A percentile compares a stretch with the other conserved stretches of the same genome.
These are phyloP conservation scores for Drosophila rellima DNA, from an alignment of 2,888 invertebrate genomes.

Conservation along the genomic window DNA sequence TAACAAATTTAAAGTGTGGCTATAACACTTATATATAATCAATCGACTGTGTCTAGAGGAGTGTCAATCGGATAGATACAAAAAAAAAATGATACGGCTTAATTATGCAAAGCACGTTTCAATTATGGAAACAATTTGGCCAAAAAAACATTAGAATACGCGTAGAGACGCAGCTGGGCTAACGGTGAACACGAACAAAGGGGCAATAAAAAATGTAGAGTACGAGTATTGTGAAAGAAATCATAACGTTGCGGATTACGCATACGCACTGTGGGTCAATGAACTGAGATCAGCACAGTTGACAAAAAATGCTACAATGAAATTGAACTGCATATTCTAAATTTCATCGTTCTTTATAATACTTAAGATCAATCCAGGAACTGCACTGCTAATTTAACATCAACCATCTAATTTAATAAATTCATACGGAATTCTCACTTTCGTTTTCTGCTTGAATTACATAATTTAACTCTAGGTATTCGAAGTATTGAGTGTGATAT, in stretches of 20 bases:
- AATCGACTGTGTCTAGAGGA: neutral
- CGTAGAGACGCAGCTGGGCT: conserved; percentile 33
- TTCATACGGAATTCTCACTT: conserved; percentile 59
- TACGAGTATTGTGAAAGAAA: conserved; percentile 47
- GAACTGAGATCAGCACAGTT: conserved; percentile 22
- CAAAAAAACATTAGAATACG: conserved; percentile 39
- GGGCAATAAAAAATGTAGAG: conserved; percentile 67
- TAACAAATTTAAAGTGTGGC: neutral
- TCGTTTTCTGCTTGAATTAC: conserved; percentile 60
- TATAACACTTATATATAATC: conserved; percentile 4
- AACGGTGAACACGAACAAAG: conserved; percentile 69
- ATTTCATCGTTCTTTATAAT: neutral
- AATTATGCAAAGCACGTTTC: conserved; percentile 66
- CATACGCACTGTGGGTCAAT: conserved; percentile 68
- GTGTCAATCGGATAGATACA: conserved; percentile 4
- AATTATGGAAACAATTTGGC: conserved; percentile 74
- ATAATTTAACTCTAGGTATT: conserved; percentile 27
- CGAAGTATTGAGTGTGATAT: conserved; percentile 13
- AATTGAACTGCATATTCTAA: neutral
- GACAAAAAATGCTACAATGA: neutral
- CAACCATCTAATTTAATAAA: conserved; percentile 38
- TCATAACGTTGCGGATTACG: conserved; percentile 55
- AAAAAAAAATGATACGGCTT: neutral
- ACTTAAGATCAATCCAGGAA: conserved; percentile 12
- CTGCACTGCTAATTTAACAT: conserved; percentile 28